Conservation (phyloP, 2,797 vertebrate genomes). For the Acropternis orthonyx region DNA sequence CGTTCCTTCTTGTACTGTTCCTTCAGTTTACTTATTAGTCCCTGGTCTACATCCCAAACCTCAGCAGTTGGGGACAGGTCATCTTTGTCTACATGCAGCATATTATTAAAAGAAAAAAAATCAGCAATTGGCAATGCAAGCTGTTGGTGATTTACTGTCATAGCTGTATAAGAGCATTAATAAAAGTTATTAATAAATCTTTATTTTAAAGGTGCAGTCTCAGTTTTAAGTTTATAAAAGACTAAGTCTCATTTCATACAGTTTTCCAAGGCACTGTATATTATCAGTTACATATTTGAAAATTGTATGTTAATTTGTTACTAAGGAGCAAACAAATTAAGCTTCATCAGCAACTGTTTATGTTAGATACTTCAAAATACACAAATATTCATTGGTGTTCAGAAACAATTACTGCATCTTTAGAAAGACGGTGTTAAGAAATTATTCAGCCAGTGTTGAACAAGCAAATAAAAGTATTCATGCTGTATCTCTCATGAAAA, state of each 20-base stretch:
- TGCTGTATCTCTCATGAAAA: constrained; percentile 70
- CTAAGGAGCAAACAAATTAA: constrained; percentile 56
- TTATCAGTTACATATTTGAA: constrained; percentile 43
- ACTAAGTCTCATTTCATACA: constrained; percentile 28
- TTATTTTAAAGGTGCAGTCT: constrained; percentile 79
- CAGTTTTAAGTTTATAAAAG: constrained; percentile 63
- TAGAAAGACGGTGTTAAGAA: constrained; percentile 75
- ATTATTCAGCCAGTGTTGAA: constrained; percentile 74
- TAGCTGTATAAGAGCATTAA: constrained; percentile 70
- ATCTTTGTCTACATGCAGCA: constrained; percentile 88
- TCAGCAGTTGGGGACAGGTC: constrained; percentile 85
- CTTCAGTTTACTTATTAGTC: constrained; percentile 86
- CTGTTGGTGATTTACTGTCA: constrained; percentile 73
- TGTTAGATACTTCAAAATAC: constrained; percentile 39
- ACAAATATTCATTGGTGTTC: constrained; percentile 14
- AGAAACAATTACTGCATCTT: constrained; percentile 76
- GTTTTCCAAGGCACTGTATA: constrained; percentile 56
- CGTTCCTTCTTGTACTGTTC: constrained; percentile 87
- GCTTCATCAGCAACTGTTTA: constrained; percentile 14
- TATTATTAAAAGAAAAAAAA: constrained; percentile 83
- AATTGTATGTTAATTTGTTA: constrained; percentile 53
- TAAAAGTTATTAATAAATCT: constrained; percentile 69
- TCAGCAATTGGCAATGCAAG: constrained; percentile 81
- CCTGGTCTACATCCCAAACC: constrained; percentile 87
- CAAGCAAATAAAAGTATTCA: constrained; percentile 77